Evolutionary conservation across 2,888 invertebrate species (phyloP).

Genomic region (Apamea anceps): DNA sequence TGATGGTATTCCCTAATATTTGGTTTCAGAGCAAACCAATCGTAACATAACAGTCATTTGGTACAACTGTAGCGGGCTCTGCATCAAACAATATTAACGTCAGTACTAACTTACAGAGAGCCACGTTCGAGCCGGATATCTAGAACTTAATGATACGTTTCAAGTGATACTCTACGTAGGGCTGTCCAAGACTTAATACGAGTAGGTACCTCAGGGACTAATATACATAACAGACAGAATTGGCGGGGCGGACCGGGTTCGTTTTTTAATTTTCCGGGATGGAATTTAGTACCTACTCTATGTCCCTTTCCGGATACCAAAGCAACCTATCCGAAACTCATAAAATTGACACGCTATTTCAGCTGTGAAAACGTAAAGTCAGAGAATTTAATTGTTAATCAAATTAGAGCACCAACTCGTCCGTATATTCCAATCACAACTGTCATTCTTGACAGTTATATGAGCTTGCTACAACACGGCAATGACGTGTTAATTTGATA

Average conservation of each 20-base stretch:
- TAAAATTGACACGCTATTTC: constrained; percentile 10
- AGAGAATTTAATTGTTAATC: neutral
- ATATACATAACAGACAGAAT: constrained; percentile 42
- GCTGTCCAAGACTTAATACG: constrained; percentile 31
- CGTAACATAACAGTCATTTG: constrained; percentile 49
- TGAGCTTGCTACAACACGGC: neutral
- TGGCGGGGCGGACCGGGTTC: constrained; percentile 18
- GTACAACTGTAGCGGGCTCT: constrained; percentile 27
- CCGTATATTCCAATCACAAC: neutral
- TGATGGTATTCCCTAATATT: constrained; percentile 75
- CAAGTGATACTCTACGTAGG: constrained; percentile 28
- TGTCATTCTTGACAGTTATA: neutral
- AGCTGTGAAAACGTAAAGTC: neutral
- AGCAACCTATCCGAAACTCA: neutral
- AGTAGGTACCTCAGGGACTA: constrained; percentile 20
- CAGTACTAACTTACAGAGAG: constrained; percentile 4
- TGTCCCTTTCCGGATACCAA: constrained; percentile 9
- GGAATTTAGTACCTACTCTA: constrained; percentile 4
- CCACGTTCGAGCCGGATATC: constrained; percentile 13
- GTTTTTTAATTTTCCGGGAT: constrained; percentile 43
- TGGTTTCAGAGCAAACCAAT: constrained; percentile 52
- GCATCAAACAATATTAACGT: constrained; percentile 36
- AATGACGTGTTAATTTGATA: neutral
- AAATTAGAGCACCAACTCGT: neutral
- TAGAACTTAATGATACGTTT: constrained; percentile 34